These are phyloP conservation scores for human DNA, from an alignment of 2,113 vertebrate genomes.

Conservation along the genomic window GRCh38 chr9:129458501-129459000, in stretches of 20 bases:
- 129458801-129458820: not conserved
- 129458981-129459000: not conserved
- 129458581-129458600: not conserved
- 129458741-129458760: no score
- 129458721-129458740: no score
- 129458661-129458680: not conserved
- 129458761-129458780: not conserved
- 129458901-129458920: not conserved
- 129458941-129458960: not conserved
- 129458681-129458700: not conserved
- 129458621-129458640: not conserved
- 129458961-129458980: not conserved
- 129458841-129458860: not conserved
- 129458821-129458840: no score
- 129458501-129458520: no score
- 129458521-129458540: not conserved
- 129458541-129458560: accelerated
- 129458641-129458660: no score
- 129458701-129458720: no score
- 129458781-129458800: not conserved
- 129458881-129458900: not conserved
- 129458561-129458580: not conserved
- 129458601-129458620: not conserved
- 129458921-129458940: no score
- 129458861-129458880: not conserved